Evolutionary conservation across 2,113 vertebrate genomes (phyloP), one percentile per base, ranked within the genome.

Genomic region (Bagarius yarrelli): DNA sequence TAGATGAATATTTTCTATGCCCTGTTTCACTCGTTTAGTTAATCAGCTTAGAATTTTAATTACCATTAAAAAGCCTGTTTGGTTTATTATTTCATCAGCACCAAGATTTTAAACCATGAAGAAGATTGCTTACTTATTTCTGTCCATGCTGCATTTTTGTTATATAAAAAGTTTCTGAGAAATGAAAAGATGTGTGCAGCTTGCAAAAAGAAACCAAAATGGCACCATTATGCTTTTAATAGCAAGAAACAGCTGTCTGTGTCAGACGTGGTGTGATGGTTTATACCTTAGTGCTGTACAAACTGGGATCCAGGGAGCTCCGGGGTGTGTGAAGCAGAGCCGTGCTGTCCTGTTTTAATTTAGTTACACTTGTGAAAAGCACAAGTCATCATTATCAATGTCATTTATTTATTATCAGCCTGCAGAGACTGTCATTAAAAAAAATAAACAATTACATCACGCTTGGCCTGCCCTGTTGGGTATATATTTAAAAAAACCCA

Each of bases 1-100:
- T 5, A 25, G 21, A n/a, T 25, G 12, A 44, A 44, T 1, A 44
- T 66, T 19, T 44, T 36, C 30, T 23, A 47, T n/a, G 5, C 36
- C 8, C 11, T 12, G 1, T 67, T 67, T 5, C 36, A n/a, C 36
- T n/a, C 25, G 23, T 47, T 40, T 67, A 21, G 21, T 69, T 47
- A 69, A n/a, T 69, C 36, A 69, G 66, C 66, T n/a, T 66, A 44
- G 14, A 15, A n/a, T 44, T 50, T 50, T 70, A 70, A 70, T 25
- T 50, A 50, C 47, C 4, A 50, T 16, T 5, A 70, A 27, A 47
- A 70, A 25, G 11, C 9, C 34, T n/a, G 11, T 40, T 67, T 44
- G 14, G 23, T 70, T 70, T 47, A 67, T 34, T 19, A 64, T n/a
- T 44, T 40, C 12, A 44, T 70, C 40, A 50, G 40, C n/a, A 47